Evolutionary conservation across 1,140 invertebrate species (phyloP).

Genomic region (Achroia grisella): DNA sequence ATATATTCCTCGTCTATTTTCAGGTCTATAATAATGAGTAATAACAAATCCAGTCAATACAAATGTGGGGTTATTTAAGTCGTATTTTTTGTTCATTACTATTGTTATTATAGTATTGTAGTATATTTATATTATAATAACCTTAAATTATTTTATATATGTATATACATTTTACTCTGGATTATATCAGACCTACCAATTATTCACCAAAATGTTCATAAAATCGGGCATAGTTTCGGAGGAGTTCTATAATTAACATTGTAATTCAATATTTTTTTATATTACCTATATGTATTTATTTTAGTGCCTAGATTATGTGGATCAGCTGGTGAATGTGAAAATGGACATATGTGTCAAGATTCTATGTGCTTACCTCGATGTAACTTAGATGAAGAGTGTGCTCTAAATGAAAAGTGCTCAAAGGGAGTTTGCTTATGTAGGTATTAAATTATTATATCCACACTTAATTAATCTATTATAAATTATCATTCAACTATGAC

Average conservation of each 20-base stretch:
- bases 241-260: neutral
- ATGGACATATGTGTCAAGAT: slow-evolving; percentile 82
- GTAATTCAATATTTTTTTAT: slow-evolving; percentile 6
- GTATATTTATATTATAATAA: no score
- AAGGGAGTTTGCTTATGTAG: slow-evolving; percentile 85
- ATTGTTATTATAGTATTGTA: no score
- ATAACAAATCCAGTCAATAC: no score
- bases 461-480: neutral
- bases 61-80: no score
- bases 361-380: slow-evolving; percentile 87
- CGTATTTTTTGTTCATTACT: no score
- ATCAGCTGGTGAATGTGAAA: slow-evolving; percentile 79
- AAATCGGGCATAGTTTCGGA: no score
- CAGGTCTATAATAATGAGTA: no score
- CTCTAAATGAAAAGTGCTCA: slow-evolving; percentile 92
- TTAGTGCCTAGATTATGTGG: slow-evolving; percentile 85
- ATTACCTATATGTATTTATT: slow-evolving; percentile 63
- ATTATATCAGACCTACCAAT: no score
- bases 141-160: no score
- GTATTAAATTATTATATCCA: slow-evolving; percentile 41
- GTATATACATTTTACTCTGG: no score
- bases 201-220: no score
- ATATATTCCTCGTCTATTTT: no score
- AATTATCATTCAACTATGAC: neutral
- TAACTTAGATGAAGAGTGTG: slow-evolving; percentile 86